These are phyloP conservation scores for Thalassaphorura encarpata DNA, from an alignment of 1,140 invertebrate genomes.

Conservation along the genomic window DNA sequence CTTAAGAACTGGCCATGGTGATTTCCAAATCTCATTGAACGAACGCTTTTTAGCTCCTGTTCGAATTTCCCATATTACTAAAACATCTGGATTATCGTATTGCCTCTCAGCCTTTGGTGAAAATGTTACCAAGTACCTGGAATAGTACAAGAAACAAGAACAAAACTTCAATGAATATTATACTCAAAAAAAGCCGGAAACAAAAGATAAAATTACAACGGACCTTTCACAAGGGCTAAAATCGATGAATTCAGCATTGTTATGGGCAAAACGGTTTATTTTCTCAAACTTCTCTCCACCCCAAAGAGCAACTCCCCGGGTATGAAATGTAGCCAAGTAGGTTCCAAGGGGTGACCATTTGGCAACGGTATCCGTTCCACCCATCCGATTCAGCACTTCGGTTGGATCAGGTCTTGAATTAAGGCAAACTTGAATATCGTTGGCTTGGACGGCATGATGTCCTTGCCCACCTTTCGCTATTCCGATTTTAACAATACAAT, in stretches of 20 bases:
- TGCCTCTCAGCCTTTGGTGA: conserved; percentile 57
- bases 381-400: conserved; percentile 68
- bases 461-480: conserved; percentile 11
- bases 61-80: conserved; percentile 90
- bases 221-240: conserved; percentile 95
- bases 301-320: conserved; percentile 91
- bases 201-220: no score
- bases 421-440: conserved; percentile 76
- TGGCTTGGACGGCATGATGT: conserved; percentile 36
- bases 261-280: conserved; percentile 82
- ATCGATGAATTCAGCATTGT: conserved; percentile 86
- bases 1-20: conserved; percentile 84
- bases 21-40: conserved; percentile 73
- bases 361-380: conserved; percentile 90
- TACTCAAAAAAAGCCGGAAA: background rate
- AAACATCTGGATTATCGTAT: conserved; percentile 45
- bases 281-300: conserved; percentile 86
- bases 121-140: conserved; percentile 80
- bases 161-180: background rate
- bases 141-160: no score
- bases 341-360: conserved; percentile 96
- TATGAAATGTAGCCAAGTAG: conserved; percentile 91
- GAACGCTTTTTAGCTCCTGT: conserved; percentile 82
- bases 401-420: conserved; percentile 81
- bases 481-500: conserved; percentile 66